Conservation (phyloP, 2,888 invertebrate species). For the Chymomyza fuscimana region DNA sequence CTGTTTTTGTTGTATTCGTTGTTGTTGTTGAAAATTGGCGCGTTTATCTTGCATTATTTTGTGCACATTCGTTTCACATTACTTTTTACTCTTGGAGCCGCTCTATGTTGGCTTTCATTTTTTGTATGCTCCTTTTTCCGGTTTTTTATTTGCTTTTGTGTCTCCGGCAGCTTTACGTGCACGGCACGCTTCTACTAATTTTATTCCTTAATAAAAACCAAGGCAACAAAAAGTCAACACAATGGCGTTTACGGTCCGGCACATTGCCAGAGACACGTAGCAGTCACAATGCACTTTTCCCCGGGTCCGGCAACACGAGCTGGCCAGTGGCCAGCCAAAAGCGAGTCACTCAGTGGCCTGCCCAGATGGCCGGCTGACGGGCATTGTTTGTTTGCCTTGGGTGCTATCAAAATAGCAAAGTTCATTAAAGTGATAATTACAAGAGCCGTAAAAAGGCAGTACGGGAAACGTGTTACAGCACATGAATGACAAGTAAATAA, state of each 20-base stretch:
- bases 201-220: constrained; percentile 71
- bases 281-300: not conserved
- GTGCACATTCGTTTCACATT: constrained; percentile 61
- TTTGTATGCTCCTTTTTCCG: constrained; percentile 15
- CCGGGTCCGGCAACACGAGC: not conserved
- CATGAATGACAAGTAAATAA: constrained; percentile 15
- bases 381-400: constrained; percentile 51
- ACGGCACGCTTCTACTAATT: constrained; percentile 66
- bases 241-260: constrained; percentile 14
- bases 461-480: not conserved
- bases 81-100: constrained; percentile 29
- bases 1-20: too few species aligned
- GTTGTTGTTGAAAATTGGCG: constrained; percentile 33
- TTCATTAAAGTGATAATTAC: constrained; percentile 74
- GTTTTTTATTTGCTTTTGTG: not conserved
- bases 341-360: constrained; percentile 3
- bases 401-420: constrained; percentile 65
- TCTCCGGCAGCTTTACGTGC: constrained; percentile 49
- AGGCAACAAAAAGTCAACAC: constrained; percentile 39
- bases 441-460: constrained; percentile 55
- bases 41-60: constrained; percentile 55
- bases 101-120: not conserved
- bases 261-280: not conserved
- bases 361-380: not conserved
- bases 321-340: not conserved